A percentile compares a stretch with the other conserved stretches of the same genome.
phyloP scores from a whole-genome alignment of 2,888 invertebrate genomes.

The Drosophila monieri region DNA sequence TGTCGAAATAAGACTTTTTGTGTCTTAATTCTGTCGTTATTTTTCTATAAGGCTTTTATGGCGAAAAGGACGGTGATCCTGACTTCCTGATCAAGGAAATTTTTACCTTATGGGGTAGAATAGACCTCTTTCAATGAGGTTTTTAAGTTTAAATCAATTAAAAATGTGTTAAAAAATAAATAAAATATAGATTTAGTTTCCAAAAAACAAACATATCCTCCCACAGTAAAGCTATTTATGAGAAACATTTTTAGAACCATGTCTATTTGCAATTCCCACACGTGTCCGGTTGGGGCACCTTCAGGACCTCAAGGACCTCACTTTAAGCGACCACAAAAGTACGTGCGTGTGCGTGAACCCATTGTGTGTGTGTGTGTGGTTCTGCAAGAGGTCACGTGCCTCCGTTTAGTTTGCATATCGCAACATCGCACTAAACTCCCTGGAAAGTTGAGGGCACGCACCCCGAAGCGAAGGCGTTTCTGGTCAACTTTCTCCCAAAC shows the following conservation, averaged over 20 bases:
- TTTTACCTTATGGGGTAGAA: no score
- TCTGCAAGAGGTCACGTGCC: constrained; percentile 36
- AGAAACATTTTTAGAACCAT: background rate
- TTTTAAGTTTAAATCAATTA: no score
- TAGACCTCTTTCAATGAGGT: no score
- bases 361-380: constrained; percentile 5
- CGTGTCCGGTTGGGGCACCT: constrained; percentile 19
- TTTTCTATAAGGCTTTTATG: no score
- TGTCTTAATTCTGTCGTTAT: no score
- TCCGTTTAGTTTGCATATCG: constrained; percentile 44
- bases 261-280: constrained; percentile 27
- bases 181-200: no score
- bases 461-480: constrained; percentile 3
- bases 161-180: no score
- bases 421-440: constrained; percentile 22
- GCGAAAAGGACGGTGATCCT: no score
- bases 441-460: constrained; percentile 12
- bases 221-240: background rate
- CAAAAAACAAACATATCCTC: no score
- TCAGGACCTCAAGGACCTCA: constrained; percentile 19
- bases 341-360: background rate
- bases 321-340: constrained; percentile 1
- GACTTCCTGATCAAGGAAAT: no score
- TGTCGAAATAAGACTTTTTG: no score
- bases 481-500: constrained; percentile 27